phyloP scores from a whole-genome alignment of 2,113 vertebrate species.

The Macaca mulatta region DNA sequence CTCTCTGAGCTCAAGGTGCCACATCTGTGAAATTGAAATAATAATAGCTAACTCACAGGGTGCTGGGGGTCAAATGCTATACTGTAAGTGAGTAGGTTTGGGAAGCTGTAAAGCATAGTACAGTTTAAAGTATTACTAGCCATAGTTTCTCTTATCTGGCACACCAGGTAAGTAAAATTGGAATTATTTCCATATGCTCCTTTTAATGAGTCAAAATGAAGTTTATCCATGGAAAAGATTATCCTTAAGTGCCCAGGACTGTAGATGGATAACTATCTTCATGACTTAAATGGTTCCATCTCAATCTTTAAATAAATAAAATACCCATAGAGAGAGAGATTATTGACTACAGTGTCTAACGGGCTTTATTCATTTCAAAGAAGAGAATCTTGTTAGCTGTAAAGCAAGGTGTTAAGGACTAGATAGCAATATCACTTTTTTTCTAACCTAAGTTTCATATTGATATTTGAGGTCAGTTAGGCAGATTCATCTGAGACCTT shows the following conservation, averaged over 20 bases:
- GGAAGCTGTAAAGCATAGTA: neutral
- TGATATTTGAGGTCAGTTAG: neutral
- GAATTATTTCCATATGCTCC: neutral
- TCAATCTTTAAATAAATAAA: conserved; percentile 32
- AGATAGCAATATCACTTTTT: neutral
- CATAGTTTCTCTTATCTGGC: neutral
- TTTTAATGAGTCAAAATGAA: neutral
- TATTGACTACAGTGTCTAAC: neutral
- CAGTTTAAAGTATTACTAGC: conserved; percentile 16
- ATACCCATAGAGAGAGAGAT: neutral
- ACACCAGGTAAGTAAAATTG: neutral
- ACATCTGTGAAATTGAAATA: conserved; percentile 71
- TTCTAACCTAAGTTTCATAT: neutral
- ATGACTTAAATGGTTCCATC: neutral
- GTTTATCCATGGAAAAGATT: neutral
- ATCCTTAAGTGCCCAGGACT: neutral
- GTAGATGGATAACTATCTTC: neutral
- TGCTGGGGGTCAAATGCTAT: conserved; percentile 58
- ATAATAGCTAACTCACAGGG: conserved; percentile 65
- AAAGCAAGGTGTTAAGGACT: neutral
- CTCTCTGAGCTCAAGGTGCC: conserved; percentile 55
- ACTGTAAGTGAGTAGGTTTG: conserved; percentile 50
- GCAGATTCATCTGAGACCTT: neutral
- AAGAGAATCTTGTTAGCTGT: neutral
- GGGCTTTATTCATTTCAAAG: neutral